Evolutionary conservation across 2,797 vertebrate genomes (phyloP).

Genomic region (Sebastes umbrosus): DNA sequence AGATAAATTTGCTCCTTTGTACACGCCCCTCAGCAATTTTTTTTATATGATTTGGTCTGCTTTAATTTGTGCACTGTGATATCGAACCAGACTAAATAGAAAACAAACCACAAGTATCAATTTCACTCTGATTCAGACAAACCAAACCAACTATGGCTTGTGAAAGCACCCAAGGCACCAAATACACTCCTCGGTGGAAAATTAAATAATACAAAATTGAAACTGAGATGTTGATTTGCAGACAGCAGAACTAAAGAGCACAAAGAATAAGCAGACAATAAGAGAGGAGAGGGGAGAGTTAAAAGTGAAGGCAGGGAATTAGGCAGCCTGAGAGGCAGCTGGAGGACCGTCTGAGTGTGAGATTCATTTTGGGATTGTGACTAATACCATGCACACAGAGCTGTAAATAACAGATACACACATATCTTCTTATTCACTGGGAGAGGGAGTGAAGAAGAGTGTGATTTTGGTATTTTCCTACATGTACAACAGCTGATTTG

Average conservation of each 20-base stretch:
- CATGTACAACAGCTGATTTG: background rate
- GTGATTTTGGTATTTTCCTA: background rate
- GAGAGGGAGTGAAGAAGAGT: background rate
- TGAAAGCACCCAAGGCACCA: too few species aligned
- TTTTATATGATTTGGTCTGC: too few species aligned
- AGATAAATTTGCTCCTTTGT: too few species aligned
- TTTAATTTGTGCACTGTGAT: too few species aligned
- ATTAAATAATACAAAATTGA: background rate
- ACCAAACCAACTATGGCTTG: too few species aligned
- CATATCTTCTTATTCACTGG: background rate
- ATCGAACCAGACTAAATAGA: too few species aligned
- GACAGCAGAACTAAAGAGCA: background rate
- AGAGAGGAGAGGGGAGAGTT: background rate
- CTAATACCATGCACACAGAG: background rate
- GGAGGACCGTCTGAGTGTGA: background rate
- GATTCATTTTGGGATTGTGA: background rate
- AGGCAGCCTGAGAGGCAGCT: background rate
- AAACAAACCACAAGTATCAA: too few species aligned
- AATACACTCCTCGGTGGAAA: background rate
- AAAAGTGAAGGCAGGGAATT: background rate
- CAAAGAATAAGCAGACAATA: background rate
- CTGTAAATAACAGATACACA: background rate
- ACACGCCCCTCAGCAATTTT: too few species aligned
- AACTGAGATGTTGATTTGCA: background rate
- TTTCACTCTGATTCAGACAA: too few species aligned